Evolutionary conservation across 1,140 invertebrate genomes (phyloP), one percentile per base, ranked within the genome.

Genomic region (Hylaeus anthracinus): DNA sequence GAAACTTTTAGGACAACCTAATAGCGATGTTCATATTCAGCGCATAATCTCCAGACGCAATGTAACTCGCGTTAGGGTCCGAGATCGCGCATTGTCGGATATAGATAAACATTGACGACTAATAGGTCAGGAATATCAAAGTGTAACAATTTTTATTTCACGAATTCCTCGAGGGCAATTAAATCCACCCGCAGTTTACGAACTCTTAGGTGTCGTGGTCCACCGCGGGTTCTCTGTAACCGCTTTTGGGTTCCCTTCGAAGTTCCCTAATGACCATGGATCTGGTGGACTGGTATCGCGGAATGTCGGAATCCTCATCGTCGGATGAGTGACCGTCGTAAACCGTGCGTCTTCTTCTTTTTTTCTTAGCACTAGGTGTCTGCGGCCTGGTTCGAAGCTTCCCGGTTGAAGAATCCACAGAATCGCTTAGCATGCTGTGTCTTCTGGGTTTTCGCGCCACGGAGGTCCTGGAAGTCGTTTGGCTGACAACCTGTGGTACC

Each of bases 301-400:
- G 81, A 1, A 86, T 26, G n/a, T 93, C 91, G 1, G 93, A 93
- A 83, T 93, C 92, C 71, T 93, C 93, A 70, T 93, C 93, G 61
- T 93, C 93, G 1, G 91, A 92, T 2, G 92, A 91, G 70, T 90
- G 45, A 26, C 88, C 76, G n/a, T 86, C 72, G 79, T 83, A 65
- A 10, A 71, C 56, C 12, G 67, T 56, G 45, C 60, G 60, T n/a
- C 82, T 73, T 72, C 84, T 85, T 70, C 79, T 89, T 74, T 84
- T 91, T 64, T 84, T 90, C 56, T 51, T 91, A 0, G 82, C n/a
- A 4, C 58, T 82, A 6, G 91, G 90, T 43, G 91, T 90, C n/a
- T 87, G 89, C 10, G 88, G 88, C 64, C 88, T 85, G 26, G 77
- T 72, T 71, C 63, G 85, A 66, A 73, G 81, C 53, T 71, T 88